Conservation (phyloP, 2,797 vertebrate genomes). For the Leucoraja ocellata region DNA sequence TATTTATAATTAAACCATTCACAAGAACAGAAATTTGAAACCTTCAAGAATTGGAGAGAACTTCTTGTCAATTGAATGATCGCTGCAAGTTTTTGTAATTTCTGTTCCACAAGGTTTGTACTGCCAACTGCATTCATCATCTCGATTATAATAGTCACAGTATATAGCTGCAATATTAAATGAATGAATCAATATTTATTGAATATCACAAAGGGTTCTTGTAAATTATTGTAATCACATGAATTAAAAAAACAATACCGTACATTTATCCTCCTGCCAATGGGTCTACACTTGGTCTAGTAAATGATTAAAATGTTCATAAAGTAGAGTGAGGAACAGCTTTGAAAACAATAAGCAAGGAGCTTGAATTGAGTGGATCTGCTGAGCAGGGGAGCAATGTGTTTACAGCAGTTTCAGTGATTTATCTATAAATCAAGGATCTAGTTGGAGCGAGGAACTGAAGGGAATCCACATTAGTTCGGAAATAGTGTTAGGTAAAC, state of each 20-base stretch:
- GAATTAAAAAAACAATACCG: neutral
- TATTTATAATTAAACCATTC: neutral
- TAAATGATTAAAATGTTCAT: no score
- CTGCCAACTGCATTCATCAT: constrained; percentile 65
- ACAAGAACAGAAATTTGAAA: constrained; percentile 41
- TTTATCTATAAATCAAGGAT: no score
- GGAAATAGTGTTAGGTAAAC: no score
- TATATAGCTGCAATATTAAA: constrained; percentile 60
- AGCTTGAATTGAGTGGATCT: no score
- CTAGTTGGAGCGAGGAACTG: no score
- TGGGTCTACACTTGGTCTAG: no score
- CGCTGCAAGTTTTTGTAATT: constrained; percentile 59
- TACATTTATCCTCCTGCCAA: no score
- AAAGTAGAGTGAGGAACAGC: no score
- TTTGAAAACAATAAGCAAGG: no score
- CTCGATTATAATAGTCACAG: constrained; percentile 73
- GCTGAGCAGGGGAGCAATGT: no score
- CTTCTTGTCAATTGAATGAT: constrained; percentile 48
- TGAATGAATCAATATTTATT: neutral
- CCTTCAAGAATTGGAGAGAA: constrained; percentile 67
- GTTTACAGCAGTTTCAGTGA: no score
- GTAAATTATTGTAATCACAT: neutral
- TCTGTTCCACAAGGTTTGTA: constrained; percentile 65
- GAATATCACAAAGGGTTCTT: neutral
- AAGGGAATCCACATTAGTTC: no score